Percentiles rank a stretch among this genome's conserved stretches.
Evolutionary conservation across 2,113 vertebrate genomes (phyloP).

Genomic region (Rhynchopsitta pachyrhyncha): DNA sequence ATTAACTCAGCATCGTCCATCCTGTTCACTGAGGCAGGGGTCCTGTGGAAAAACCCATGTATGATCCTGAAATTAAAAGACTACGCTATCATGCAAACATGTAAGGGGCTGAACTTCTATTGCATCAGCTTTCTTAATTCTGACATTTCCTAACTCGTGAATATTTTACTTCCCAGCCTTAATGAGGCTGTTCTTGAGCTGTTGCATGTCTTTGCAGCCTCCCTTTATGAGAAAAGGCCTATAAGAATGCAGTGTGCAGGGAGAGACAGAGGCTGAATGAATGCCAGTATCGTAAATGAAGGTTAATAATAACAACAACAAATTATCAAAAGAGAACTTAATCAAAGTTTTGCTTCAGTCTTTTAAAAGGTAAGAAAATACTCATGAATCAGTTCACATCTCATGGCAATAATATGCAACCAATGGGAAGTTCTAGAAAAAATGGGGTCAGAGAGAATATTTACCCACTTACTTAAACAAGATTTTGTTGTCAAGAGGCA

Average conservation of each 20-base stretch:
- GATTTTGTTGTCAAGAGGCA: background rate
- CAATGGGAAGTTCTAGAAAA: background rate
- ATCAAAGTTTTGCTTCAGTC: background rate
- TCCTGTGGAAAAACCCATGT: background rate
- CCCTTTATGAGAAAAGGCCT: background rate
- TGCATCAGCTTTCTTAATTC: background rate
- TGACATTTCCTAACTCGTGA: background rate
- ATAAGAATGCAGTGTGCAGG: background rate
- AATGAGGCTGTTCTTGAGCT: background rate
- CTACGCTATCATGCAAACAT: background rate
- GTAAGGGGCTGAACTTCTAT: background rate
- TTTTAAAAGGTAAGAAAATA: background rate
- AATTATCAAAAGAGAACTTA: background rate
- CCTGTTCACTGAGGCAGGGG: conserved; percentile 30
- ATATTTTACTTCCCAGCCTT: conserved; percentile 6
- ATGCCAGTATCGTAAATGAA: background rate
- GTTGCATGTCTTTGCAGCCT: background rate
- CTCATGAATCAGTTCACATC: background rate
- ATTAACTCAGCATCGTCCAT: conserved; percentile 58
- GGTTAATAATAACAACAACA: background rate
- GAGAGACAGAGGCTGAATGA: background rate
- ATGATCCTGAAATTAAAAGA: conserved; percentile 26
- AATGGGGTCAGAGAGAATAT: background rate
- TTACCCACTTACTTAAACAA: background rate
- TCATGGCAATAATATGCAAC: background rate